Percentiles rank a stretch among this genome's conserved stretches.
Conservation (phyloP, 2,888 invertebrate species). For the Psylliodes chrysocephalus region DNA sequence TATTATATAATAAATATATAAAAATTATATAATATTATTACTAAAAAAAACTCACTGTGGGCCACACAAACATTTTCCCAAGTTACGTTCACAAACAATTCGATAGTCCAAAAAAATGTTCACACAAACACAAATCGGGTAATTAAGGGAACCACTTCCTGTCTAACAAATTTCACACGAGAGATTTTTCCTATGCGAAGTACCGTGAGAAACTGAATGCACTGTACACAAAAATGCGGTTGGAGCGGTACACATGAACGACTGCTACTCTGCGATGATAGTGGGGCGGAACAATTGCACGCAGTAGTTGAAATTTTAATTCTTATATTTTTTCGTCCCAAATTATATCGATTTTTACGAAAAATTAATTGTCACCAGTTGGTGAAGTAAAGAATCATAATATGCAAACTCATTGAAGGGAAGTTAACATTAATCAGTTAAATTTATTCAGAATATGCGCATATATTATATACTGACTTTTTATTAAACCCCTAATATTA, state of each 20-base stretch:
- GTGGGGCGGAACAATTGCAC: neutral
- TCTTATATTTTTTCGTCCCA: neutral
- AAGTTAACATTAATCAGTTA: too few relatives aligned
- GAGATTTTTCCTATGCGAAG: conserved; percentile 5
- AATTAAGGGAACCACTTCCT: conserved; percentile 19
- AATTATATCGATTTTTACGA: too few relatives aligned
- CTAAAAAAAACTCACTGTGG: conserved; percentile 4
- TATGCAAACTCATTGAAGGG: too few relatives aligned
- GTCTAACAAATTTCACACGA: conserved; percentile 21
- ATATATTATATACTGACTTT: too few relatives aligned
- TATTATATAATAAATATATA: too few relatives aligned
- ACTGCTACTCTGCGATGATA: neutral
- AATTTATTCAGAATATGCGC: too few relatives aligned
- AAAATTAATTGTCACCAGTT: too few relatives aligned
- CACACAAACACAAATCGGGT: conserved; percentile 11
- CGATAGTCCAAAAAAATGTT: neutral
- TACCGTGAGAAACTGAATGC: conserved; percentile 37
- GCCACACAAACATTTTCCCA: conserved; percentile 2
- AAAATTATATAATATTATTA: too few relatives aligned
- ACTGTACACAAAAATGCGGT: conserved; percentile 19
- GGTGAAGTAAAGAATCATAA: too few relatives aligned
- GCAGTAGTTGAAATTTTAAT: neutral
- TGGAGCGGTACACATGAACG: conserved; percentile 5
- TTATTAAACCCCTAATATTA: too few relatives aligned
- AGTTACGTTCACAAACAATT: neutral